These are phyloP conservation scores for Notocelia uddmanniana DNA, from an alignment of 2,888 invertebrate species.

Conservation along the genomic window DNA sequence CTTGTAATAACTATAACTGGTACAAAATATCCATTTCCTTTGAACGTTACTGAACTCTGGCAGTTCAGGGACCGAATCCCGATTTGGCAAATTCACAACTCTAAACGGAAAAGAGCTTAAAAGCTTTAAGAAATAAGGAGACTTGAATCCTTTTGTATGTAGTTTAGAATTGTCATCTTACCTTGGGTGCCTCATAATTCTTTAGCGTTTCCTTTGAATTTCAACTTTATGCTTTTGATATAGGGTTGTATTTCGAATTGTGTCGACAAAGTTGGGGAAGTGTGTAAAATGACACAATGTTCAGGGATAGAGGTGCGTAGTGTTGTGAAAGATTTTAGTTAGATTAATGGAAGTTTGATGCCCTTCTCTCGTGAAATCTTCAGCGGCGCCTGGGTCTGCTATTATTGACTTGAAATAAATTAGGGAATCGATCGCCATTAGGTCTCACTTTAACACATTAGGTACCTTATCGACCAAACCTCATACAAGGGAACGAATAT, in stretches of 20 bases:
- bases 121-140: neutral
- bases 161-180: neutral
- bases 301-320: slow-evolving; percentile 7
- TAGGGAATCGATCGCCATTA: neutral
- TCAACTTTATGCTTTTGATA: neutral
- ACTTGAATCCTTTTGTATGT: neutral
- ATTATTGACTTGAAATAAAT: neutral
- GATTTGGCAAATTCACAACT: neutral
- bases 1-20: slow-evolving; percentile 27
- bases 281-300: slow-evolving; percentile 25
- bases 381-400: neutral
- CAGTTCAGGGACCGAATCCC: slow-evolving; percentile 23
- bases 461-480: too few species aligned
- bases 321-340: slow-evolving; percentile 24
- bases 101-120: neutral
- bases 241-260: neutral
- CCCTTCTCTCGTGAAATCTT: neutral
- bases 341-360: slow-evolving; percentile 21
- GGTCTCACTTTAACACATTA: neutral
- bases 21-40: slow-evolving; percentile 32
- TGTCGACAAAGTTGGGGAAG: neutral
- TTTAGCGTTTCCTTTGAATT: neutral
- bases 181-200: slow-evolving; percentile 17
- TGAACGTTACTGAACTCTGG: slow-evolving; percentile 28
- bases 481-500: too few species aligned